Conservation (phyloP, 2,888 invertebrate genomes). For the Drosophila affinis region DNA sequence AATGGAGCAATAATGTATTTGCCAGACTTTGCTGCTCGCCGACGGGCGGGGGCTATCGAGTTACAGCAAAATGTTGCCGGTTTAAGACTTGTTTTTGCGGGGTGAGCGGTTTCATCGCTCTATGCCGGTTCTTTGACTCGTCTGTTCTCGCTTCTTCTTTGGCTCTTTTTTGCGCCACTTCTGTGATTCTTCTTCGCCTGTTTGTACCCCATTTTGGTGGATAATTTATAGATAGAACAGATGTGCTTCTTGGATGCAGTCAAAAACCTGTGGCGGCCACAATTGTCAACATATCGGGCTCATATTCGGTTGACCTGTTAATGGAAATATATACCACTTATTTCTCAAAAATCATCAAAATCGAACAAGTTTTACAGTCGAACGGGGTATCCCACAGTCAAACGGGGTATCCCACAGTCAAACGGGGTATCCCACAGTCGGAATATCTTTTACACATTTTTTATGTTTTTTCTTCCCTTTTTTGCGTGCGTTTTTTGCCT, state of each 20-base stretch:
- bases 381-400: not conserved
- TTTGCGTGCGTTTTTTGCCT: not conserved
- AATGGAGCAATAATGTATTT: constrained; percentile 20
- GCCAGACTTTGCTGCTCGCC: constrained; percentile 17
- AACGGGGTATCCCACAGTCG: not conserved
- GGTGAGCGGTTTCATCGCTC: constrained; percentile 16
- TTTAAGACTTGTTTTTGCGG: constrained; percentile 60
- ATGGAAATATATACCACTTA: not conserved
- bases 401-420: not conserved
- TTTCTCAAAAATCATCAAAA: not conserved
- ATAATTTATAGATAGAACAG: not conserved
- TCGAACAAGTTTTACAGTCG: not conserved
- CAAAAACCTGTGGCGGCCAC: too few species aligned
- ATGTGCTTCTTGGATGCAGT: too few species aligned
- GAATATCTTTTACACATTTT: constrained; percentile 32
- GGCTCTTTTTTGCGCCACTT: not conserved
- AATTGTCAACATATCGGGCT: not conserved
- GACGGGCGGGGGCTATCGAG: constrained; percentile 28
- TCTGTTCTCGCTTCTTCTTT: not conserved
- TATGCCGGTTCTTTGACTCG: constrained; percentile 44
- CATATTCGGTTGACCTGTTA: not conserved
- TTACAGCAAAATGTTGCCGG: constrained; percentile 8
- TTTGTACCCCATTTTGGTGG: not conserved
- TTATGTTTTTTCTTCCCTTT: constrained; percentile 12
- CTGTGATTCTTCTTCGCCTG: not conserved